Base-by-base conservation (phyloP, 2,113 vertebrate species). In the Brachirus orientalis region DNA sequence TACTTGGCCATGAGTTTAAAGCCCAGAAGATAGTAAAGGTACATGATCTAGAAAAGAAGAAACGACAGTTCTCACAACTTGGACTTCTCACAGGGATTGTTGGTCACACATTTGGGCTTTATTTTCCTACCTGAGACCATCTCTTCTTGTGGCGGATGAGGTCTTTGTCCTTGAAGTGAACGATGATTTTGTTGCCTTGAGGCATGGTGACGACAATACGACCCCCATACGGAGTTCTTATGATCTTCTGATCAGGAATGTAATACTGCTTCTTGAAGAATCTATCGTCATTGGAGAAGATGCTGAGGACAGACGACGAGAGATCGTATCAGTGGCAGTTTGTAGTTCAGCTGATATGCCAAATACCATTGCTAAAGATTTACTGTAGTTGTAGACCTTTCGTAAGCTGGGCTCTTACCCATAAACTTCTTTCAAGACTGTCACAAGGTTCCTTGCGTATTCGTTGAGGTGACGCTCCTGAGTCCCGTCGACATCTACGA, bases 111-210 rank as follows among this genome's bases (percentile, higher is more conserved):
- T 4, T 28, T 28, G 28, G 3, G 44, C 10, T 43, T 11, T 40
- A 0, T n/a, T 13, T 48, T 47, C 40, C 13, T 71, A 91, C 91
- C 84, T 92, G 91, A 18, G 91, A 92, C 91, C 91, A 92, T 63
- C 91, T 85, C 70, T 93, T 93, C 60, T 90, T 91, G 76, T 92
- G 89, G 5, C 91, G 87, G 18, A 92, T 87, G 37, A 64, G 67
- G 0, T 81, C 48, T 63, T 90, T 91, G 65, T 92, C 84, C 66
- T 92, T 92, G 37, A 87, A 85, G 76, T 92, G 90, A 47, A 89
- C 51, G 3, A 72, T 9, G 3, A 93, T 60, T 1, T 38, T n/a
- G 61, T 92, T 93, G 10, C 88, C 88, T 0, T 83, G 41, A 33
- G 91, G 92, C 66, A 93, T 88, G 1, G 19, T 79, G 57, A 91